phyloP scores from a whole-genome alignment of 1,140 invertebrate genomes.

The Eumeta japonica region DNA sequence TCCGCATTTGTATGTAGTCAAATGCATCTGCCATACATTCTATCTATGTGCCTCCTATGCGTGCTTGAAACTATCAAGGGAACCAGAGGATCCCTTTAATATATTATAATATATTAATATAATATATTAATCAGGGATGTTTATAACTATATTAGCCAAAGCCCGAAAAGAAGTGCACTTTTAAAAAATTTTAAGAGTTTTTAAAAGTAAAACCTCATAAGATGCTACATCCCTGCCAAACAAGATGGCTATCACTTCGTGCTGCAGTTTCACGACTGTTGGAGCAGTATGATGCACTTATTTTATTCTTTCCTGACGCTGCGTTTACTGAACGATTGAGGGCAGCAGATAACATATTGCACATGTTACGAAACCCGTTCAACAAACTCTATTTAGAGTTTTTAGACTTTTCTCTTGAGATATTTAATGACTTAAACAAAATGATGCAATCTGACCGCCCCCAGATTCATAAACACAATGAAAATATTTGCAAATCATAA shows the following conservation, averaged over 20 bases:
- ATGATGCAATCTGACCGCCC: too few relatives aligned
- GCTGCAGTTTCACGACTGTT: neutral
- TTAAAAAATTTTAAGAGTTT: too few relatives aligned
- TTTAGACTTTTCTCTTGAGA: constrained; percentile 2
- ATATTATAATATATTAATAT: too few relatives aligned
- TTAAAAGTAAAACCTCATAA: constrained; percentile 1
- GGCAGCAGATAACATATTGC: constrained; percentile 1
- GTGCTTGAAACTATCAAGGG: too few relatives aligned
- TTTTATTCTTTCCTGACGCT: constrained; percentile 1
- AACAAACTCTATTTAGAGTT: neutral
- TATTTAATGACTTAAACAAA: too few relatives aligned
- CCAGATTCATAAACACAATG: too few relatives aligned
- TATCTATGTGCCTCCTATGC: too few relatives aligned
- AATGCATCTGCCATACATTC: too few relatives aligned
- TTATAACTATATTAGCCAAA: constrained; percentile 1
- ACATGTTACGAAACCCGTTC: neutral
- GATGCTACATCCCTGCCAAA: constrained; percentile 2
- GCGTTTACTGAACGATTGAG: neutral
- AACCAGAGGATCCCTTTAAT: too few relatives aligned
- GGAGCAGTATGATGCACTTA: neutral
- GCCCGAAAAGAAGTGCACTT: constrained; percentile 3
- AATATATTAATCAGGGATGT: too few relatives aligned
- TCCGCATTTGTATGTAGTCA: too few relatives aligned
- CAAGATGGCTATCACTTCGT: constrained; percentile 1
- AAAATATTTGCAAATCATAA: too few relatives aligned